These are phyloP conservation scores for Melanostoma scalare DNA, from an alignment of 2,888 invertebrate species.

Conservation along the genomic window DNA sequence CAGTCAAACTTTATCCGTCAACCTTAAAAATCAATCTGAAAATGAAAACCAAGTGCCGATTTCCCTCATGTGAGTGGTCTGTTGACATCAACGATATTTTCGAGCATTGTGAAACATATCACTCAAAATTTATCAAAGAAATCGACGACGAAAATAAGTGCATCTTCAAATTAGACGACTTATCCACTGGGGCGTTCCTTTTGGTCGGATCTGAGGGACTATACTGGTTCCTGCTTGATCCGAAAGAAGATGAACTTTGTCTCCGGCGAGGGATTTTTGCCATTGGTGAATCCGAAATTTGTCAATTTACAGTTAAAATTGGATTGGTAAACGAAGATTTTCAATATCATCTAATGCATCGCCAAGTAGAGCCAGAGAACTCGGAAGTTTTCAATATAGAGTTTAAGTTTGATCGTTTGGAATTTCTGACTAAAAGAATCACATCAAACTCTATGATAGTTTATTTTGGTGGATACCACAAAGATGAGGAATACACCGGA, in stretches of 20 bases:
- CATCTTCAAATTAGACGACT: constrained; percentile 71
- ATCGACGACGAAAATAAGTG: constrained; percentile 59
- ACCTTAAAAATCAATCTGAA: background rate
- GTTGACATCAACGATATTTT: constrained; percentile 73
- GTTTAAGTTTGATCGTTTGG: constrained; percentile 15
- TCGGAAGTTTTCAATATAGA: constrained; percentile 32
- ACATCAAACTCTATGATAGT: constrained; percentile 58
- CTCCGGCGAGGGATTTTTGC: constrained; percentile 74
- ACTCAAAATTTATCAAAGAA: constrained; percentile 67
- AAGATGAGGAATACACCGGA: constrained; percentile 68
- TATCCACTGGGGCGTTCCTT: constrained; percentile 62
- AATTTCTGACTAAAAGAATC: background rate
- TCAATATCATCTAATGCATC: background rate
- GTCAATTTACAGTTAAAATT: constrained; percentile 70
- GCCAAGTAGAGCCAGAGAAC: constrained; percentile 6
- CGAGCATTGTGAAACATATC: constrained; percentile 72
- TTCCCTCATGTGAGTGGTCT: constrained; percentile 71
- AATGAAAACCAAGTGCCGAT: constrained; percentile 66
- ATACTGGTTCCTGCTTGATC: constrained; percentile 73
- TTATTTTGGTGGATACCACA: constrained; percentile 72
- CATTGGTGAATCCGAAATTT: constrained; percentile 74
- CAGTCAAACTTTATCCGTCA: constrained; percentile 5
- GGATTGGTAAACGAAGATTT: constrained; percentile 53
- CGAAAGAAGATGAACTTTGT: constrained; percentile 1
- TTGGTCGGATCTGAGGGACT: constrained; percentile 67